phyloP scores from a whole-genome alignment of 2,113 vertebrate species.

The Emydocephalus ijimae region DNA sequence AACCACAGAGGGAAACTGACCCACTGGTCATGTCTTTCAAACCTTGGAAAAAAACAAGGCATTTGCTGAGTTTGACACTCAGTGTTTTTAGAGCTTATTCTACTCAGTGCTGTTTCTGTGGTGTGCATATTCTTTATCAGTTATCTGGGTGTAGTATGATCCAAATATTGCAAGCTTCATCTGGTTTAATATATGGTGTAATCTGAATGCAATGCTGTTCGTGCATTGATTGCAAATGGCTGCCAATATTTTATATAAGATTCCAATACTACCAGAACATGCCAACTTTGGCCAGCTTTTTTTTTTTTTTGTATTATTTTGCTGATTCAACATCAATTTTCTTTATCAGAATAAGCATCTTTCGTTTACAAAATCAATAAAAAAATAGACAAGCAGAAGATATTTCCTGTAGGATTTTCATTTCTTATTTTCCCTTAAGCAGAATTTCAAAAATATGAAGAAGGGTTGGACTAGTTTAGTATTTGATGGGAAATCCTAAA shows the following conservation, averaged over 20 bases:
- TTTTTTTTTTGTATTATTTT: constrained; percentile 1
- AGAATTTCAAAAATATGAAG: not conserved
- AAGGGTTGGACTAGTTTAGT: not conserved
- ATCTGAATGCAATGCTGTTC: not conserved
- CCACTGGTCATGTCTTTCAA: constrained; percentile 42
- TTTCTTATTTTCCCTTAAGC: not conserved
- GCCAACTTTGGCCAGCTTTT: not conserved
- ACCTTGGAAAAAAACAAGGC: constrained; percentile 36
- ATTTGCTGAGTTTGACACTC: constrained; percentile 13
- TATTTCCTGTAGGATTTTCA: constrained; percentile 26
- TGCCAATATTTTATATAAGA: not conserved
- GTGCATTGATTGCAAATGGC: not conserved
- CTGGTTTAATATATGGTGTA: not conserved
- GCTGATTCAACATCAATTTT: constrained; percentile 39
- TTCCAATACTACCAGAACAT: not conserved
- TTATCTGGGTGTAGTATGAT: not conserved
- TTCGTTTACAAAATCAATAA: constrained; percentile 14
- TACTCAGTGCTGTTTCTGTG: not conserved
- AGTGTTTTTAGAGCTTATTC: constrained; percentile 20
- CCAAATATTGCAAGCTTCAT: not conserved
- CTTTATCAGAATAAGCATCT: constrained; percentile 34
- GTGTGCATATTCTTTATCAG: not conserved
- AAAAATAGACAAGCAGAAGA: constrained; percentile 38
- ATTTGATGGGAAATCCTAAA: not conserved
- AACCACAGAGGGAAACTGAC: constrained; percentile 30